Conservation (phyloP, 2,888 invertebrate species). For the Deilephila porcellus region DNA sequence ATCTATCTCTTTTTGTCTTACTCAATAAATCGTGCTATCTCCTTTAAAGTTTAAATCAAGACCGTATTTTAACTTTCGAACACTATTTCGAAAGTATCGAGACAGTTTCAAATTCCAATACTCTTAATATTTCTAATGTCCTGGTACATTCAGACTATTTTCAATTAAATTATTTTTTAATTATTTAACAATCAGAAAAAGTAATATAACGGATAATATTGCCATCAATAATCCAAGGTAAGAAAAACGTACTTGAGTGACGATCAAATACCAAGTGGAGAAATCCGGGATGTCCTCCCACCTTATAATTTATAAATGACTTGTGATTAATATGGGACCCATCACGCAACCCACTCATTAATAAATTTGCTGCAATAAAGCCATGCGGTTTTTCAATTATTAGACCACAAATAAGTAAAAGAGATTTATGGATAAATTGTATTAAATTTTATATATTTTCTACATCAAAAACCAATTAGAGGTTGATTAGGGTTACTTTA, state of each 20-base stretch:
- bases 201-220: no score
- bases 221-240: no score
- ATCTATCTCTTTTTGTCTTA: neutral
- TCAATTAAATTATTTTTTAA: neutral
- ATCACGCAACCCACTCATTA: neutral
- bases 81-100: neutral
- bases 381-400: neutral
- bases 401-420: neutral
- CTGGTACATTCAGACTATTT: neutral
- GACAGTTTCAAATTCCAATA: no score
- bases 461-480: no score
- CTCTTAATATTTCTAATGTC: neutral
- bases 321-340: neutral
- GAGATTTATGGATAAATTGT: neutral
- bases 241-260: no score
- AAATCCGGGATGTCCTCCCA: neutral
- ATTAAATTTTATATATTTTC: no score
- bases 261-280: neutral
- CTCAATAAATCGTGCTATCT: no score
- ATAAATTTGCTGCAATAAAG: neutral
- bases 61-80: neutral
- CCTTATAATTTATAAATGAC: neutral
- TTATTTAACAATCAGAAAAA: no score
- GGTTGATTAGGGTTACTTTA: no score
- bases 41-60: neutral